Base-by-base conservation (phyloP, 2,113 vertebrate genomes). In the Trematocara stigmaticum region DNA sequence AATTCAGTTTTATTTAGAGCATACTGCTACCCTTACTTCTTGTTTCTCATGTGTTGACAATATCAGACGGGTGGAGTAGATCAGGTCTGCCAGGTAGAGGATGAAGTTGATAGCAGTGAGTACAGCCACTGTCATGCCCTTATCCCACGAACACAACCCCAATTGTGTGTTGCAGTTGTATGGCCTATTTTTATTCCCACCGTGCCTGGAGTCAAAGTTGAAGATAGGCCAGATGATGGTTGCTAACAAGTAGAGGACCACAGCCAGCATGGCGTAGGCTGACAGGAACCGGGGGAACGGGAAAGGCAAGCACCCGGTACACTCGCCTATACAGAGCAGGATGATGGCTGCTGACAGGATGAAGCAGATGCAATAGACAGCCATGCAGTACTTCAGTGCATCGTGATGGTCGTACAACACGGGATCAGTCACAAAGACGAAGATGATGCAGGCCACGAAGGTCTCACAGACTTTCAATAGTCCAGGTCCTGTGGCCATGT, bases 381-480 rank as follows among this genome's bases (percentile, higher is more conserved):
- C 90, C 94, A 98, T 94, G 76, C 98, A 98, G 96, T 97, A 98
- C 87, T 97, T 95, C 52, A 95, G 90, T 0, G 97, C 97, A 0
- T 93, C 5, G 0, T 92, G 79, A 0, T 0, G 18, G n/a, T 97
- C 90, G 51, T 98, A 98, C 18, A 93, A 29, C 9, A 88, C 0
- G 0, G 79, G 96, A 0, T 95, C 90, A 3, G 87, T 97, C 95
- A 97, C 81, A 89, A 98, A 98, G 29, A 97, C 96, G 0, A 98
- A 98, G 89, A 98, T 98, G 94, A 98, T 7, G 20, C 97, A 98
- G 79, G 97, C 97, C 10, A 97, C 92, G 3, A 97, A 98, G 92
- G 97, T 98, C 95, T 98, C 97, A 23, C 97, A 96, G 76, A 98
- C 97, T 87, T 98, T 98, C 16, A 98, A 95, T 38, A 98, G 95